Evolutionary conservation across 2,888 invertebrate genomes (phyloP), one percentile per base, ranked within the genome.

Genomic region (Halictus ligatus): DNA sequence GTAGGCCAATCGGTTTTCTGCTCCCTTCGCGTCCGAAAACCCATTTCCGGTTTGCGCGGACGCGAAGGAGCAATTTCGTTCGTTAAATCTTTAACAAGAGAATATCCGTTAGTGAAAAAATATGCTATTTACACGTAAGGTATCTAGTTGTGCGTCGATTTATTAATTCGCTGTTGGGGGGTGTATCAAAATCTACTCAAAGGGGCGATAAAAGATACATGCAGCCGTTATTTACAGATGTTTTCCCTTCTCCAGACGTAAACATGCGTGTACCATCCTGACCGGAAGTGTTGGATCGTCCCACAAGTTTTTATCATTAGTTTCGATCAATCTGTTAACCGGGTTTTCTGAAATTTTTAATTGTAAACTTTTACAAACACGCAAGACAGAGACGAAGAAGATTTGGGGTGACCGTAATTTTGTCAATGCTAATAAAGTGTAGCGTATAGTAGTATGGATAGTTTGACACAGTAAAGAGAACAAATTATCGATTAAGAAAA

Each of bases 41-140:
- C 78, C 12, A 79, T 79, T 73, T 73, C 74, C 83, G 82, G 82
- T 79, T 75, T 76, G 72, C 69, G 67, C 71, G 48, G 77, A 82
- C 77, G 60, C 82, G 60, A 18, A 71, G 82, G 85, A 85, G 88
- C 80, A 83, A 73, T 46, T 90, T 84, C 82, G 74, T 83, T 88
- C 75, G 46, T 87, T 91, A 84, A 87, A 87, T 90, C 79, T 88
- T 90, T 81, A 91, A 83, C 86, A 86, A 90, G 90, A 87, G 86
- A 89, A 89, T 89, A 87, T 91, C 80, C 88, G 76, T 91, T 89
- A 87, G 95, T 95, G 95, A 94, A 95, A 95, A 95, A 95, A 95
- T 95, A 95, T 93, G 92, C 93, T 95, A 95, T 95, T 93, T 95
- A 95, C 95, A 95, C 91, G 92, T 94, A 93, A 94, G 90, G 90